Evolutionary conservation across 2,113 vertebrate genomes (phyloP).

Genomic region (Oncorhynchus nerka): DNA sequence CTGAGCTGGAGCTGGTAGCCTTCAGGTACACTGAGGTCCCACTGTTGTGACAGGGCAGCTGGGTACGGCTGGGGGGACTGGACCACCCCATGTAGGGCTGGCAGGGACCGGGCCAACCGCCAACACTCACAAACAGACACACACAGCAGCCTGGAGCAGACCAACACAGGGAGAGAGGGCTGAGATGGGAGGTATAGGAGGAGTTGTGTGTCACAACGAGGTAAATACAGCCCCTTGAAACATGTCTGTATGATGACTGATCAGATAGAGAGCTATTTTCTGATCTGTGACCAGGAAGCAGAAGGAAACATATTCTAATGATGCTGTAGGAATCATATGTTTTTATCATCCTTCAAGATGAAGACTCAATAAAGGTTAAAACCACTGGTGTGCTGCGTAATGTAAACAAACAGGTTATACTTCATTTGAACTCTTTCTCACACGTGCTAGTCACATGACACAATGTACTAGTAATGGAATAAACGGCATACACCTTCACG

Average conservation of each 20-base stretch:
- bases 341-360: no score
- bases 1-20: constrained; percentile 83
- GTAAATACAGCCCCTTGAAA: no score
- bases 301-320: no score
- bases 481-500: no score
- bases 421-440: no score
- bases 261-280: background rate
- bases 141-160: constrained; percentile 60
- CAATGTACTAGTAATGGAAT: no score
- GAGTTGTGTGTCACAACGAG: background rate
- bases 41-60: constrained; percentile 69
- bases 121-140: constrained; percentile 41
- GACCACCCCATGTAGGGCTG: constrained; percentile 73
- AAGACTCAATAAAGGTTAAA: no score
- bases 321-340: no score
- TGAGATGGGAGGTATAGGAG: background rate
- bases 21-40: constrained; percentile 77
- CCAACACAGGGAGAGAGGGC: background rate
- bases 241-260: background rate
- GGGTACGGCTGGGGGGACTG: constrained; percentile 84
- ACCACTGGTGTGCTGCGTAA: no score
- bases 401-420: no score
- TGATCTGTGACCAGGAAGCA: no score
- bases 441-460: no score
- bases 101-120: constrained; percentile 10